Evolutionary conservation across 1,140 invertebrate genomes (phyloP).

Genomic region (Eulimnadia texana): DNA sequence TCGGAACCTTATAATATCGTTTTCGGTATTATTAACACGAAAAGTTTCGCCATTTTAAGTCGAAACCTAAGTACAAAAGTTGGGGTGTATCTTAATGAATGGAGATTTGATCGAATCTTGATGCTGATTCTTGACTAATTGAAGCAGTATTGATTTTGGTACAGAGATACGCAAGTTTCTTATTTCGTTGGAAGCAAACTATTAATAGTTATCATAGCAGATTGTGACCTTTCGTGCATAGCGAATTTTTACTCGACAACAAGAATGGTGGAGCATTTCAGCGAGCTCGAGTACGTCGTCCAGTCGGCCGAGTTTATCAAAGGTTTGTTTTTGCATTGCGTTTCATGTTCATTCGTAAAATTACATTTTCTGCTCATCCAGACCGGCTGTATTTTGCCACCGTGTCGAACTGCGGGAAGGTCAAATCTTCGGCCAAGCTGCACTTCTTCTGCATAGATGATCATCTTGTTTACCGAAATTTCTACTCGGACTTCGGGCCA

Average conservation of each 20-base stretch:
- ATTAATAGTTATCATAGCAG: no score
- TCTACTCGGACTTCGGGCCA: slow-evolving; percentile 95
- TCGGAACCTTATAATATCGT: no score
- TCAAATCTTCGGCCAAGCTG: slow-evolving; percentile 66
- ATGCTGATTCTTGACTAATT: no score
- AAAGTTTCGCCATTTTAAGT: no score
- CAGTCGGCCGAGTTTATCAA: not conserved
- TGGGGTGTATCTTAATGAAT: no score
- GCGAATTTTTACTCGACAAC: not conserved
- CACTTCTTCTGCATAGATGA: slow-evolving; percentile 89
- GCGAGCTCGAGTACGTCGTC: not conserved
- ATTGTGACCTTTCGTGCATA: not conserved
- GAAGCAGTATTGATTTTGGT: no score
- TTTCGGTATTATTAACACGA: no score
- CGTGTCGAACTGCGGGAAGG: slow-evolving; percentile 53
- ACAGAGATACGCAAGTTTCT: no score
- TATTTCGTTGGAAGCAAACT: no score
- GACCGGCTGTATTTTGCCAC: slow-evolving; percentile 89
- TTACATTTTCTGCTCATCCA: slow-evolving; percentile 29
- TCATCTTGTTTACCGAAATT: slow-evolving; percentile 89
- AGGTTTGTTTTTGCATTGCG: not conserved
- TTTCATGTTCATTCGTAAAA: not conserved
- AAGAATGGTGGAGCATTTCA: not conserved
- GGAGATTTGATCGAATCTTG: no score
- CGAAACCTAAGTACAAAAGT: no score